Percentiles rank a stretch among this genome's conserved stretches.
phyloP scores from a whole-genome alignment of 2,888 invertebrate genomes.

The Parnassius apollo region DNA sequence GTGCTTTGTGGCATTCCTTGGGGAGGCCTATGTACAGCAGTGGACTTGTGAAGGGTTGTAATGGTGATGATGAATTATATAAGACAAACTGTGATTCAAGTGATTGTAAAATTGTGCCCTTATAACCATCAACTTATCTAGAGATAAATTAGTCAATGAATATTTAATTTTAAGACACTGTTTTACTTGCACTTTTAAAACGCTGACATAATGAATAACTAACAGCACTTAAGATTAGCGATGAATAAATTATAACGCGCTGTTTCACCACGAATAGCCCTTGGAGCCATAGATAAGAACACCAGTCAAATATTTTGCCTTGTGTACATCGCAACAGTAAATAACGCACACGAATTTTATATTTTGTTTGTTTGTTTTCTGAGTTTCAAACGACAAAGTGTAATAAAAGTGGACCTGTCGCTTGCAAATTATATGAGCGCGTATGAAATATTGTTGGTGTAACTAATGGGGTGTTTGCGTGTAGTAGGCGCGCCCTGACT shows the following conservation, averaged over 20 bases:
- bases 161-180: too few species aligned
- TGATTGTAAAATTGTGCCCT: too few species aligned
- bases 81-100: too few species aligned
- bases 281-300: slow-evolving; percentile 5
- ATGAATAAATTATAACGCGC: slow-evolving; percentile 17
- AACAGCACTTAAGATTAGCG: background rate
- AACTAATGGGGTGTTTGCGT: slow-evolving; percentile 71
- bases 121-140: too few species aligned
- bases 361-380: slow-evolving; percentile 36
- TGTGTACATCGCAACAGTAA: slow-evolving; percentile 41
- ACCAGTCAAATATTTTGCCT: slow-evolving; percentile 36
- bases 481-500: slow-evolving; percentile 63
- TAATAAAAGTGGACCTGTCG: slow-evolving; percentile 67
- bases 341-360: slow-evolving; percentile 47
- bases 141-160: too few species aligned
- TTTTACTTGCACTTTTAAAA: too few species aligned
- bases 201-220: background rate
- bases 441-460: slow-evolving; percentile 62
- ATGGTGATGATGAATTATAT: too few species aligned
- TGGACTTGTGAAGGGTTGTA: too few species aligned
- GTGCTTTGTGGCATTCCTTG: too few species aligned
- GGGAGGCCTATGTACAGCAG: too few species aligned
- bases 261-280: background rate
- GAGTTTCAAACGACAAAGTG: slow-evolving; percentile 52
- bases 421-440: slow-evolving; percentile 66